Percentiles rank a stretch among this genome's conserved stretches.
phyloP scores from a whole-genome alignment of 2,113 vertebrate genomes.

The Pitta sordida region DNA sequence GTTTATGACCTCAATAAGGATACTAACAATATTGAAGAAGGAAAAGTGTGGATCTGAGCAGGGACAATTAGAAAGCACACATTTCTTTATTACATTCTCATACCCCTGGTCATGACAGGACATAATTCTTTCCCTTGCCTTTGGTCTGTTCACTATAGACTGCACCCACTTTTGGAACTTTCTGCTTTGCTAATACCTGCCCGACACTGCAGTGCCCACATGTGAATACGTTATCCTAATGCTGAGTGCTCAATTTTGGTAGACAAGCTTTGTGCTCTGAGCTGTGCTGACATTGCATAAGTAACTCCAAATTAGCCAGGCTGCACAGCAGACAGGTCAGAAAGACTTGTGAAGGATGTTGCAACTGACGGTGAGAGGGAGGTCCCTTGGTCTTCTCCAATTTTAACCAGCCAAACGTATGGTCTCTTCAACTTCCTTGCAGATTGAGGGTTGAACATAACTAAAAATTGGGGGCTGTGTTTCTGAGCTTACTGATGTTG shows the following conservation, averaged over 20 bases:
- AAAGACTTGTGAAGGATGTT: not conserved
- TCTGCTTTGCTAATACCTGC: not conserved
- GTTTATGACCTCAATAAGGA: conserved; percentile 13
- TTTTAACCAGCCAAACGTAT: not conserved
- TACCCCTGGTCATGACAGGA: not conserved
- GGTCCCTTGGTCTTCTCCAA: not conserved
- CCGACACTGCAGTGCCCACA: not conserved
- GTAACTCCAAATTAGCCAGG: not conserved
- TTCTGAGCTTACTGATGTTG: not conserved
- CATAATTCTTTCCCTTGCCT: not conserved
- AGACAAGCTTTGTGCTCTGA: not conserved
- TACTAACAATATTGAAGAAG: not conserved
- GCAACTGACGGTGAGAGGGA: not conserved
- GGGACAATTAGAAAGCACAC: not conserved
- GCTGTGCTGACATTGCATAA: not conserved
- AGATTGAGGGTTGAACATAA: not conserved
- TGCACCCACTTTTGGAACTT: not conserved
- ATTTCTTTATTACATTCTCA: not conserved
- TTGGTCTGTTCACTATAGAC: not conserved
- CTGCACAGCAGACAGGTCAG: accelerated
- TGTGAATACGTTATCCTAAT: not conserved
- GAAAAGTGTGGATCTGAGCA: not conserved
- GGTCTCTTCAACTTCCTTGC: not conserved
- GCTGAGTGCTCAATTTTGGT: not conserved
- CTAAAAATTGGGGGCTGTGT: not conserved